Conservation (phyloP, 2,113 vertebrate genomes). For the Psilopsiagon aymara region DNA sequence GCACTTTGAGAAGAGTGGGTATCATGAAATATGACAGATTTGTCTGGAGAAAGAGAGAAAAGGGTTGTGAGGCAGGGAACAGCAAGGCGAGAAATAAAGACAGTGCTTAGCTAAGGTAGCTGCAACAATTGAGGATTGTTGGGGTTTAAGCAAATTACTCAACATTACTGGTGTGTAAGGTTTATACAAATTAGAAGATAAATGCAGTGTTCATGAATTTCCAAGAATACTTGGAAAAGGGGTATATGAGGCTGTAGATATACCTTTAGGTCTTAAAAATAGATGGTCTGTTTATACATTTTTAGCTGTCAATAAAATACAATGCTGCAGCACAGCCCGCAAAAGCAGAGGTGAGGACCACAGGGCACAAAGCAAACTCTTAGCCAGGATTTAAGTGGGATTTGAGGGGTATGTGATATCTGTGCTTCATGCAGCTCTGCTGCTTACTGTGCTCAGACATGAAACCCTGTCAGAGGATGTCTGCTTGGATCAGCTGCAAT, state of each 20-base stretch:
- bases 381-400: accelerated
- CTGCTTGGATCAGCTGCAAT: not conserved
- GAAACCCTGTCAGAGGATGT: not conserved
- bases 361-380: not conserved
- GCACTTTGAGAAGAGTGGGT: not conserved
- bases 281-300: accelerated
- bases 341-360: not conserved
- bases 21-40: accelerated
- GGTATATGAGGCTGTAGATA: accelerated
- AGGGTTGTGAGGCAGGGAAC: accelerated
- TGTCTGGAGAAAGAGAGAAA: not conserved
- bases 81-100: not conserved
- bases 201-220: not conserved
- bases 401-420: not conserved
- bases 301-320: not conserved
- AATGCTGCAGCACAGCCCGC: accelerated
- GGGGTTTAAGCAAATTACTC: not conserved
- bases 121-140: not conserved
- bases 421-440: accelerated
- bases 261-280: accelerated
- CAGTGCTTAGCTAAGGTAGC: not conserved
- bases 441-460: accelerated
- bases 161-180: not conserved
- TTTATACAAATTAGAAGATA: not conserved
- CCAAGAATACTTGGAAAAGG: not conserved